These are phyloP conservation scores for Melanerpes formicivorus DNA, from an alignment of 2,113 vertebrate species.

Conservation along the genomic window DNA sequence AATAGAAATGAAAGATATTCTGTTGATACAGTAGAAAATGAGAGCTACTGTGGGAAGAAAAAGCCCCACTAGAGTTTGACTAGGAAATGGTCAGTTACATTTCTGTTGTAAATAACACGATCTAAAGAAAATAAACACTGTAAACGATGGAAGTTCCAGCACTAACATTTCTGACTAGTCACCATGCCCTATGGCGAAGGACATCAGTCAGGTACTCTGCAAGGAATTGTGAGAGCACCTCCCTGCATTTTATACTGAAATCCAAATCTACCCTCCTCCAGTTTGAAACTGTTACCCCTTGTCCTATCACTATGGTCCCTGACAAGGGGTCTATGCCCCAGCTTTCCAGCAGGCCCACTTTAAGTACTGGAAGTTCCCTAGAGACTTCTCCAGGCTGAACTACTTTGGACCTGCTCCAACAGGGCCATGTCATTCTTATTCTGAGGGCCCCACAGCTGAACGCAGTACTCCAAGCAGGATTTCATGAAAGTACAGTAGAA, in stretches of 20 bases:
- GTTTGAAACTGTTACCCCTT: too few relatives aligned
- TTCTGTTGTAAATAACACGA: not conserved
- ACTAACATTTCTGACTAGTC: not conserved
- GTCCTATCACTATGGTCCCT: too few relatives aligned
- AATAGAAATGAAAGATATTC: not conserved
- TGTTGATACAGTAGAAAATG: not conserved
- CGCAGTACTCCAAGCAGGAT: too few relatives aligned
- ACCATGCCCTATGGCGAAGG: not conserved
- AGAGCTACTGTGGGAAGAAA: not conserved
- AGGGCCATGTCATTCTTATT: too few relatives aligned
- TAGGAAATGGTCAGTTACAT: not conserved
- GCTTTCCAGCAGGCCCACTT: too few relatives aligned
- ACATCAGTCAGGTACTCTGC: not conserved
- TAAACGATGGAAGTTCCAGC: not conserved
- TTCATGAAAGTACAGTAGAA: too few relatives aligned
- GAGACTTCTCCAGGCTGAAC: too few relatives aligned
- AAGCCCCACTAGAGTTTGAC: rapidly evolving
- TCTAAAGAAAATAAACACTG: not conserved
- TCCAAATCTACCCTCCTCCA: too few relatives aligned
- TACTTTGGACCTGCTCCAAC: too few relatives aligned
- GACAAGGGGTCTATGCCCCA: too few relatives aligned
- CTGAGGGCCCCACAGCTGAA: too few relatives aligned
- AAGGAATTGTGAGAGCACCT: not conserved
- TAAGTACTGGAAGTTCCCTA: too few relatives aligned
- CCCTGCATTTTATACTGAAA: not conserved